Evolutionary conservation across 2,888 invertebrate genomes (phyloP).

Genomic region (Leptopterna dolabrata): DNA sequence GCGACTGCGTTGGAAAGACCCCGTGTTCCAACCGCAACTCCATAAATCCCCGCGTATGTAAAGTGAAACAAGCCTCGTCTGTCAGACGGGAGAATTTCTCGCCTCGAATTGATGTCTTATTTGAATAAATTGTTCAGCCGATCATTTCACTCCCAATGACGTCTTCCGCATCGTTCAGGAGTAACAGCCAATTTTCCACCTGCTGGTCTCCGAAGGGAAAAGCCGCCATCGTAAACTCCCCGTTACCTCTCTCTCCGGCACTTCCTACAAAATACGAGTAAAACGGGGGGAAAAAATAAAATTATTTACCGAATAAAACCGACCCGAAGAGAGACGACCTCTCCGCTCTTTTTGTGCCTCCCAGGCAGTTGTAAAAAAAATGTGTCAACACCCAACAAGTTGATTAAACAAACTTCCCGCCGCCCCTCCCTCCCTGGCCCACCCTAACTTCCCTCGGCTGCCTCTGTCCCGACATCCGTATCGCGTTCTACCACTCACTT

Average conservation of each 20-base stretch:
- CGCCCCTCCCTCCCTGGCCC: not conserved
- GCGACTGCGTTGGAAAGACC: too few relatives aligned
- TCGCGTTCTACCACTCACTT: not conserved
- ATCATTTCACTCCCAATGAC: too few relatives aligned
- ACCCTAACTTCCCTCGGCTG: too few relatives aligned
- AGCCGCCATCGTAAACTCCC: not conserved
- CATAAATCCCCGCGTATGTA: too few relatives aligned
- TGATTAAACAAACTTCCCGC: conserved; percentile 41
- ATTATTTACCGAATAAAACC: conserved; percentile 21
- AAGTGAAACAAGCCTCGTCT: too few relatives aligned
- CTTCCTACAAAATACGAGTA: not conserved
- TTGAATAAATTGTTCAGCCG: too few relatives aligned
- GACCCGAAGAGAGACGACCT: not conserved
- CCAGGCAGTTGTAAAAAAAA: conserved; percentile 9
- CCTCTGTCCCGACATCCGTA: not conserved
- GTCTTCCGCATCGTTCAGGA: too few relatives aligned
- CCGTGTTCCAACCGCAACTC: too few relatives aligned
- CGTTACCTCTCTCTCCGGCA: not conserved
- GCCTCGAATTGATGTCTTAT: too few relatives aligned
- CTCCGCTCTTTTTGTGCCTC: not conserved
- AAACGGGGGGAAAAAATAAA: not conserved
- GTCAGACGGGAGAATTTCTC: too few relatives aligned
- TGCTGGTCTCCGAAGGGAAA: not conserved
- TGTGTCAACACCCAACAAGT: conserved; percentile 48
- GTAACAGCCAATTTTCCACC: not conserved